Base-by-base conservation (phyloP, 37 sponge, comb jelly and placozoan species). In the Tethya wilhelma region DNA sequence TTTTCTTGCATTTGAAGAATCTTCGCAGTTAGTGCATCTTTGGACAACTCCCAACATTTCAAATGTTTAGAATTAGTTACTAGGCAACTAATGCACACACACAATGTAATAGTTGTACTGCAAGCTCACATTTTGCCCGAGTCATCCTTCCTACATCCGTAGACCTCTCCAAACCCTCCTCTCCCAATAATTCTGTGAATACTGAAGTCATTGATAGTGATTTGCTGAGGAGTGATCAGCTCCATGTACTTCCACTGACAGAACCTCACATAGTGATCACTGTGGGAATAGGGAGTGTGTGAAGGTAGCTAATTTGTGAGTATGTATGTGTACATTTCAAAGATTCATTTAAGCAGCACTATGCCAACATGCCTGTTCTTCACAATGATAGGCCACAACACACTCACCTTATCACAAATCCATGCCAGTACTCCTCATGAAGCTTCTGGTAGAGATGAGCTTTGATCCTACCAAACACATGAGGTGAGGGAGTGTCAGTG, bases 181-280 rank as follows among this genome's bases (percentile, higher is more conserved):
- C 99, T 49, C 0, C 99, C 99, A 38, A 98, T 93, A 58, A 96
- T 98, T 26, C 99, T 71, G 67, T 98, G 99, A 11, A 98, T 56
- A 53, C 86, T 96, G 68, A 98, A 98, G 69, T 98, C 96, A 30
- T 79, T 79, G 44, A 97, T 77, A 29, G 90, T 73, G 38, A 91
- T 84, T 85, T 89, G 80, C 2, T 38, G 69, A 37, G 87, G 82
- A 1, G 69, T 72, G 40, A 77, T 64, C 14, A 92, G 71, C 72
- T 98, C 96, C 65, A 98, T 83, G 69, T 93, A 90, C 63, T 98
- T 98, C 99, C 99, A 98, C 80, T 98, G 99, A 38, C 97, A 94
- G 69, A 83, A 98, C 26, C 95, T 63, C 0, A 87, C 85, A 75
- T 84, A 92, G 25, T 79, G 31, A 2, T 75, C 75, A 75, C 84